These are phyloP conservation scores for Periphyllus acericola DNA, from an alignment of 2,888 invertebrate species.

Conservation along the genomic window DNA sequence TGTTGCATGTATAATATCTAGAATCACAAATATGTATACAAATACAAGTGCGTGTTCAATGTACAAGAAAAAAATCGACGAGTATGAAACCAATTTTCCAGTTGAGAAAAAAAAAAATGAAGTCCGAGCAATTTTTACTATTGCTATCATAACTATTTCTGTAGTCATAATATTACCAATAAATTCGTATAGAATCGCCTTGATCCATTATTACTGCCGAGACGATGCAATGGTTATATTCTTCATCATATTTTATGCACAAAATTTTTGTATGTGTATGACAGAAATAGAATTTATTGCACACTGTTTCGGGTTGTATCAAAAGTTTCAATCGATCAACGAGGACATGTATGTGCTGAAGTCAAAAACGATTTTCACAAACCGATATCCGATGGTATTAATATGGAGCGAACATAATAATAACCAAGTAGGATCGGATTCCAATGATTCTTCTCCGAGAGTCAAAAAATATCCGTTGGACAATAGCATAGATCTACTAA, in stretches of 20 bases:
- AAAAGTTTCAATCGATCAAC: not conserved
- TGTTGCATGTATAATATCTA: not conserved
- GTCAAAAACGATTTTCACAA: not conserved
- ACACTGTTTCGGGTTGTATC: not conserved
- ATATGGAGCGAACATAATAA: not conserved
- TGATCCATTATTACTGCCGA: not conserved
- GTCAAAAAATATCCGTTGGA: not conserved
- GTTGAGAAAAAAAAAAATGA: not conserved
- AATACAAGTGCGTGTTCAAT: not conserved
- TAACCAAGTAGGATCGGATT: not conserved
- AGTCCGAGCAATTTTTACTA: no score
- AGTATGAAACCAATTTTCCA: not conserved
- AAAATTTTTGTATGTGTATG: conserved; percentile 52
- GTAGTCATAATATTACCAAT: not conserved
- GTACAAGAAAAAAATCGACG: not conserved
- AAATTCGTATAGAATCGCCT: not conserved
- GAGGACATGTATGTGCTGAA: not conserved
- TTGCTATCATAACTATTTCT: not conserved
- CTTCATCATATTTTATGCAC: conserved; percentile 45
- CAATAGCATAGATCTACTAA: not conserved
- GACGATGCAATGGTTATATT: conserved; percentile 6
- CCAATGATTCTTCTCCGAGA: not conserved
- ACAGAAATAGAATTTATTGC: conserved; percentile 49
- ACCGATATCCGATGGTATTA: not conserved
- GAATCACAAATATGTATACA: not conserved